Conservation (phyloP, 2,888 invertebrate species). For the Amiota minor region DNA sequence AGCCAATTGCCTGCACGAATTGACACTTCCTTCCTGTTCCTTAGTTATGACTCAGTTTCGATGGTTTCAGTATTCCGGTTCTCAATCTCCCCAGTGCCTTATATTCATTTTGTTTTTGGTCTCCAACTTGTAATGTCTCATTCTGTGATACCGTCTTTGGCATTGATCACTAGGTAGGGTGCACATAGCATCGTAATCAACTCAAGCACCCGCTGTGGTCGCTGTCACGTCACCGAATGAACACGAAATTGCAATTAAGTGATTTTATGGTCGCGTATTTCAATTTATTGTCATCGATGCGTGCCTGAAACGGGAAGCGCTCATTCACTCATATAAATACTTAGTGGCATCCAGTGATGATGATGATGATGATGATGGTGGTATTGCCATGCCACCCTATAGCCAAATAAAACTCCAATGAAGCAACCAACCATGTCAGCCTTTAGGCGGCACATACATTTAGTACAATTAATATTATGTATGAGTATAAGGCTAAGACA, state of each 20-base stretch:
- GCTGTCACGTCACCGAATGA: conserved; percentile 33
- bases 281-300: conserved; percentile 63
- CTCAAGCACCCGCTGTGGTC: conserved; percentile 11
- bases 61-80: neutral
- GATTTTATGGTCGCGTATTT: conserved; percentile 66
- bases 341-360: neutral
- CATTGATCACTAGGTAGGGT: no score
- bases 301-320: neutral
- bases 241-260: conserved; percentile 66
- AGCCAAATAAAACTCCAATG: no score
- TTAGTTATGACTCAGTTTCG: neutral
- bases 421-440: no score
- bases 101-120: no score
- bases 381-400: accelerated
- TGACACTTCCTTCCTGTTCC: conserved; percentile 46
- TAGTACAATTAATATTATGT: no score
- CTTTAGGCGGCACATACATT: no score
- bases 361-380: no score
- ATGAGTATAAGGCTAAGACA: no score
- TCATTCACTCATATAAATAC: neutral
- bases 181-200: neutral
- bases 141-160: no score
- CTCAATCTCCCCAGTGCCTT: no score
- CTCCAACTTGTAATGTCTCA: no score
- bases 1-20: conserved; percentile 45